Conservation (phyloP, 2,113 vertebrate genomes). For the Calyptommatus sinebrachiatus region DNA sequence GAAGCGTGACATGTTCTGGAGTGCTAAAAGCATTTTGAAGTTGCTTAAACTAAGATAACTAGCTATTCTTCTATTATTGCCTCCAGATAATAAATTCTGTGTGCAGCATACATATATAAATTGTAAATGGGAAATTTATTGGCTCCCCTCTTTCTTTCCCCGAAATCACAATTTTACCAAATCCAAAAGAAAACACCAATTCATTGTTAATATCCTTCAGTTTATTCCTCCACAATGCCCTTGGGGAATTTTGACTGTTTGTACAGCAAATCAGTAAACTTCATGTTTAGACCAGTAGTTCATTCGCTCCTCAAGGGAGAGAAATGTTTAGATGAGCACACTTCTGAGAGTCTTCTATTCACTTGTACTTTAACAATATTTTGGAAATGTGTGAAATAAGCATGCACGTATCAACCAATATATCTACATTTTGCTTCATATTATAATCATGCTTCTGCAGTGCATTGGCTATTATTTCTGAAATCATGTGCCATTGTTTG, state of each 20-base stretch:
- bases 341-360: conserved; percentile 2
- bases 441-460: not conserved
- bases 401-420: not conserved
- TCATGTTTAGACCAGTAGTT: accelerated
- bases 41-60: conserved; percentile 24
- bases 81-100: not conserved
- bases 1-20: not conserved
- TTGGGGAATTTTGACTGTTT: not conserved
- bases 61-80: not conserved
- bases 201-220: not conserved
- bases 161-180: accelerated
- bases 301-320: not conserved
- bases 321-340: not conserved
- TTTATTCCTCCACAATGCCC: not conserved
- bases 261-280: not conserved
- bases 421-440: not conserved
- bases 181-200: conserved; percentile 4
- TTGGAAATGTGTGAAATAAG: not conserved
- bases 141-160: conserved; percentile 2
- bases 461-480: not conserved
- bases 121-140: conserved; percentile 1
- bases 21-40: conserved; percentile 1
- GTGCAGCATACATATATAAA: not conserved
- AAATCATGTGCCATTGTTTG: not conserved
- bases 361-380: not conserved